Conservation (phyloP, 1,140 invertebrate genomes). For the Tetramorium simillimum region DNA sequence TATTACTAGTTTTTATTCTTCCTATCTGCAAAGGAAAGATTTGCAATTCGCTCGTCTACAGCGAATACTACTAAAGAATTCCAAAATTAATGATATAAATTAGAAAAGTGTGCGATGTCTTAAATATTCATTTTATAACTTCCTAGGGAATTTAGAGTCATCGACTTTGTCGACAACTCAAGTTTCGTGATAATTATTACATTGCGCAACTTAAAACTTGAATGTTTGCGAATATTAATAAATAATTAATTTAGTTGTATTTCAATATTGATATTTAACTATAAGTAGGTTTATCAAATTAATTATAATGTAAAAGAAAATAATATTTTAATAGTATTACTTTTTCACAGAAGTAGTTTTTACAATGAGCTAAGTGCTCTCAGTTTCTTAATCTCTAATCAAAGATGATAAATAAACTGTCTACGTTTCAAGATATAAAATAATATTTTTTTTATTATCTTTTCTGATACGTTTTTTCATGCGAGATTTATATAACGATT, state of each 20-base stretch:
- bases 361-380: neutral
- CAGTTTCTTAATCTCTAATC: neutral
- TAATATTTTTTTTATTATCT: neutral
- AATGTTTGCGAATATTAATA: constrained; percentile 30
- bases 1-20: constrained; percentile 8
- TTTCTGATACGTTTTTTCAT: neutral
- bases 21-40: neutral
- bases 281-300: neutral
- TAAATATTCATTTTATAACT: constrained; percentile 55
- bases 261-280: neutral
- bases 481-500: neutral
- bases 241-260: neutral
- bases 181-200: constrained; percentile 52
- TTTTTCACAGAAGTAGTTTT: neutral
- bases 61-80: constrained; percentile 14
- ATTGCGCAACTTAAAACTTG: constrained; percentile 19
- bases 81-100: constrained; percentile 51
- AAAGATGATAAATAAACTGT: neutral
- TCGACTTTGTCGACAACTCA: constrained; percentile 1
- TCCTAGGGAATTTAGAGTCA: constrained; percentile 38
- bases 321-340: neutral
- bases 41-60: constrained; percentile 34
- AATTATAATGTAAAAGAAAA: neutral
- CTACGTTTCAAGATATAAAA: neutral
- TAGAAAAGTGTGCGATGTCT: constrained; percentile 21